Base-by-base conservation (phyloP, 2,888 invertebrate species). In the Andrena bicolor region DNA sequence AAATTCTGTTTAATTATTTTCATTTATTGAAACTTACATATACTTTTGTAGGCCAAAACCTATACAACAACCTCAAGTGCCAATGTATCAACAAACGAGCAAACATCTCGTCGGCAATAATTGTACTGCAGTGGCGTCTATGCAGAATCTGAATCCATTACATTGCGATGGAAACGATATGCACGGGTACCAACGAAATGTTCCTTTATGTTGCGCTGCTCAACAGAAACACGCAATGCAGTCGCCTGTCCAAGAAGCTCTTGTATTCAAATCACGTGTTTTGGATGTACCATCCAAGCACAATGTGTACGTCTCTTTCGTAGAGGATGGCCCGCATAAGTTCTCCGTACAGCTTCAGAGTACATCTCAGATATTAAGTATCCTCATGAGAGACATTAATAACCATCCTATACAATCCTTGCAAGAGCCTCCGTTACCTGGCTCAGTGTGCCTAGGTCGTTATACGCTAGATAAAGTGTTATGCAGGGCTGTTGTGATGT, bases 261-360 rank as follows among this genome's bases (percentile, higher is more conserved):
- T 61, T 92, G 94, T 82, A 93, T 95, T 92, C 58, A 91, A 91
- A 64, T 90, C 91, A 0, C 88, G 92, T 20, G 87, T 92, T 20
- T 88, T 96, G 41, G 95, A 95, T 30, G 93, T 95, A 2, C 95
- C 95, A 69, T 95, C 95, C 0, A 95, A 95, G 83, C 96, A 97
- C 89, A 95, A 96, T 87, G 97, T 97, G 0, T 96, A 95, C 91
- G 96, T 97, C 1, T 97, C 97, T 26, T 96, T 95, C 92, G 96
- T 97, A 23, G 97, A 97, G 89, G 97, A 98, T 90, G 97, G 97
- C 0, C 97, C 97, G 5, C 96, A 96, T 83, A 94, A 96, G 74
- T 98, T 98, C 94, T 97, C 97, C 35, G 96, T 97, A 6, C 97
- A 97, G 90, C 92, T 97, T 32, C 95, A 95, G 88, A 94, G 95